Percentiles rank a stretch among this genome's conserved stretches.
Evolutionary conservation across 2,113 vertebrate species (phyloP).

Genomic region (Tyrannus savana): DNA sequence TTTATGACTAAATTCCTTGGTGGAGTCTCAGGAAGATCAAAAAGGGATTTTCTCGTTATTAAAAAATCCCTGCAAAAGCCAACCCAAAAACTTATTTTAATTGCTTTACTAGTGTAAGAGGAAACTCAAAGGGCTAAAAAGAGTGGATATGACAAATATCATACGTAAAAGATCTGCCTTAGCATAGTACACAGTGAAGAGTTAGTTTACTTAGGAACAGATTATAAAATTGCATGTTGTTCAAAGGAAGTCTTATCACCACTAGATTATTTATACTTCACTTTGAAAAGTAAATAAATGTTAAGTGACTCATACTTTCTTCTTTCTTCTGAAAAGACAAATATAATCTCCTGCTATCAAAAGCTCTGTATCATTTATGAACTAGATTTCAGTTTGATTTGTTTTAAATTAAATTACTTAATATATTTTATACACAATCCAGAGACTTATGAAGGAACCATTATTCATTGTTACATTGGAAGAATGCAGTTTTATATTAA

Average conservation of each 20-base stretch:
- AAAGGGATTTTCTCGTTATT: not conserved
- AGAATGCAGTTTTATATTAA: not conserved
- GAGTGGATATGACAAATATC: not conserved
- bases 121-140: not conserved
- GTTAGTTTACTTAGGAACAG: conserved; percentile 13
- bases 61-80: not conserved
- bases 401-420: not conserved
- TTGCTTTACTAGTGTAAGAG: not conserved
- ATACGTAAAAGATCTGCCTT: not conserved
- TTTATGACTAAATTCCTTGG: conserved; percentile 20
- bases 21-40: conserved; percentile 24
- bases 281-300: conserved; percentile 50
- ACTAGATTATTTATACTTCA: conserved; percentile 53
- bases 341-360: not conserved
- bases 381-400: not conserved
- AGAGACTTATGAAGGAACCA: not conserved
- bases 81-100: not conserved
- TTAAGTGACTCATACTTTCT: not conserved
- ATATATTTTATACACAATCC: not conserved
- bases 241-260: not conserved
- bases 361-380: conserved; percentile 15
- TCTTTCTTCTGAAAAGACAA: not conserved
- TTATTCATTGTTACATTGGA: not conserved
- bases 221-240: conserved; percentile 42
- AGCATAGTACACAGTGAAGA: not conserved